A percentile compares a stretch with the other conserved stretches of the same genome.
phyloP scores from a whole-genome alignment of 2,797 vertebrate genomes.

The Chromobotia macracanthus region DNA sequence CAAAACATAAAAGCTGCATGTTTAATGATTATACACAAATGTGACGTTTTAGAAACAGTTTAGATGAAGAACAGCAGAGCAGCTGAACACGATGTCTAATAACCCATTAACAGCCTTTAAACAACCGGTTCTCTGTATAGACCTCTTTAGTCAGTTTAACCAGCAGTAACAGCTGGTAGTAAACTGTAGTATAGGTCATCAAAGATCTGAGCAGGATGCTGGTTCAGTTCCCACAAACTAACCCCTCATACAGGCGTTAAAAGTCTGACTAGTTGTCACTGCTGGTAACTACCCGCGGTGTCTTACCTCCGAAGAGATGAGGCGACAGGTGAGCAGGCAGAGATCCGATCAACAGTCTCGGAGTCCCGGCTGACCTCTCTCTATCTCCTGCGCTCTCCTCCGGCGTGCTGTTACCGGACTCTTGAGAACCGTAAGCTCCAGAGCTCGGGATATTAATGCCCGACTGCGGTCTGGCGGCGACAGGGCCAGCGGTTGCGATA shows the following conservation, averaged over 20 bases:
- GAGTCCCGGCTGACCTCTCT: conserved; percentile 74
- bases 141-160: too few species aligned
- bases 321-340: conserved; percentile 91
- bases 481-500: conserved; percentile 51
- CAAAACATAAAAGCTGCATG: not conserved
- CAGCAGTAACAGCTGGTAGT: too few species aligned
- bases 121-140: too few species aligned
- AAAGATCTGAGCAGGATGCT: too few species aligned
- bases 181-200: too few species aligned
- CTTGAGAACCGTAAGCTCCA: conserved; percentile 86
- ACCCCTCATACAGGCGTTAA: too few species aligned
- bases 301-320: conserved; percentile 91
- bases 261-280: not conserved
- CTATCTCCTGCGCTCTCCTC: conserved; percentile 78
- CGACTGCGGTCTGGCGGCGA: conserved; percentile 72
- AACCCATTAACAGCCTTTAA: too few species aligned
- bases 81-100: not conserved
- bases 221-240: too few species aligned
- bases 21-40: not conserved
- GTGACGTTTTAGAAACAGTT: too few species aligned
- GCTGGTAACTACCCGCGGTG: not conserved
- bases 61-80: not conserved
- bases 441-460: conserved; percentile 85
- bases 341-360: conserved; percentile 88
- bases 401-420: conserved; percentile 88